Conservation (phyloP, 1,140 invertebrate species). For the Drosophila leontia region DNA sequence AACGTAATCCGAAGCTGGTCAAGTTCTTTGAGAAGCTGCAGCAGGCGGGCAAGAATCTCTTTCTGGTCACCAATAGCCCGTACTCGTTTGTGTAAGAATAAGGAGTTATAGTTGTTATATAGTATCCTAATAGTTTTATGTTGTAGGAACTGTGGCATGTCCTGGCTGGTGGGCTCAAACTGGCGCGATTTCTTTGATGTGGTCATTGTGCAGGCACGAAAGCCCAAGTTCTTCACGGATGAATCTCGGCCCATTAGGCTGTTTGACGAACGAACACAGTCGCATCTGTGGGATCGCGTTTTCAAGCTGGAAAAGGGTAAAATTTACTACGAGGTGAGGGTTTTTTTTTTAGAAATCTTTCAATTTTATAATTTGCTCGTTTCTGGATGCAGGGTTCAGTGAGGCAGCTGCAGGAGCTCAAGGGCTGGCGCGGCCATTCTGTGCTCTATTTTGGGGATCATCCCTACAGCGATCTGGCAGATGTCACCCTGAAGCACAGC, state of each 20-base stretch:
- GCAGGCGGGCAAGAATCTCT: constrained; percentile 93
- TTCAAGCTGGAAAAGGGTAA: constrained; percentile 93
- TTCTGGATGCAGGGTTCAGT: constrained; percentile 92
- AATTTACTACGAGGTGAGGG: constrained; percentile 95
- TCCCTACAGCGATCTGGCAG: constrained; percentile 98
- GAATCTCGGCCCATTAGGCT: constrained; percentile 94
- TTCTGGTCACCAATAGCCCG: constrained; percentile 98
- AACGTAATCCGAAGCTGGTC: constrained; percentile 90
- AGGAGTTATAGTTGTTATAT: too few species aligned
- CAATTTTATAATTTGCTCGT: neutral
- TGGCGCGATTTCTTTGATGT: constrained; percentile 98
- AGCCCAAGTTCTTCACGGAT: constrained; percentile 98
- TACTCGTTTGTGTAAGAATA: constrained; percentile 97
- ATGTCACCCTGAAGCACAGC: constrained; percentile 97
- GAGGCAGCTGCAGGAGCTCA: constrained; percentile 95
- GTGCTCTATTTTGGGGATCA: constrained; percentile 99
- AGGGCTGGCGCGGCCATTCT: constrained; percentile 95
- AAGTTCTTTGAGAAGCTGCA: constrained; percentile 92
- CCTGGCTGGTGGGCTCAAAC: constrained; percentile 93
- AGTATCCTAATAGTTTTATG: neutral
- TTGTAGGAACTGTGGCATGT: constrained; percentile 95
- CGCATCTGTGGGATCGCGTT: constrained; percentile 96
- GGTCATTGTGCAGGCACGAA: constrained; percentile 96
- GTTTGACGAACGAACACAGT: constrained; percentile 92
- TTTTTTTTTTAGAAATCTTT: neutral